Evolutionary conservation across 2,797 vertebrate species (phyloP), one percentile per base, ranked within the genome.

Genomic region (Ispidina lecontei): DNA sequence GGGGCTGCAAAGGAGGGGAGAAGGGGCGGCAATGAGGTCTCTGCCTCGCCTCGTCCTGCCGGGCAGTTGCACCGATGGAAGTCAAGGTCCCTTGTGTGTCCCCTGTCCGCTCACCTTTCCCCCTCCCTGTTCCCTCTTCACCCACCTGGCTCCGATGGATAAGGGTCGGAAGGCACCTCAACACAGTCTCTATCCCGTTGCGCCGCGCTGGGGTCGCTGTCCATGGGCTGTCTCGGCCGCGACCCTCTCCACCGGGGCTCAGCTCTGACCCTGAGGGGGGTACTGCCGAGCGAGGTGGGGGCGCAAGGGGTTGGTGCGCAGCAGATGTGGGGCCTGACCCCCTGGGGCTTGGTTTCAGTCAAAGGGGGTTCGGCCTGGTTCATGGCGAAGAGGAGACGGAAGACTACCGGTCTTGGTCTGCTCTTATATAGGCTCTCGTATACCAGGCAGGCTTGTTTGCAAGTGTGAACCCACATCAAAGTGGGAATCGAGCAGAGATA

Each of bases 221-320:
- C 68, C 2, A 6, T 12, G 5, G 75, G 22, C 56, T 44, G 86
- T 19, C 22, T 74, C 4, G 12, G 35, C 44, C 10, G 41, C 8
- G 26, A 6, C 23, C 6, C 16, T 6, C 22, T 19, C 5, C 63
- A 41, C 2, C 67, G 84, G 52, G 91, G 68, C 62, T 90, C 80
- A 16, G 89, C 91, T 25, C 44, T 97, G 1, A 89, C 80, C 90
- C 98, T 97, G 29, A 97, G 78, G 13, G 96, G 93, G 14, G 94
- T 51, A 26, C 96, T 95, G 35, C 97, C 94, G 33, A 94, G 96
- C 0, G 85, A 96, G 5, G 94, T 90, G 6, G 98, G 98, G 6
- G 97, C 90, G 6, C 96, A 85, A 43, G 98, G 98, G 86, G 98
- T 98, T 17, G 98, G 97, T 65, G 96, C 71, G 67, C 98, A 98